These are phyloP conservation scores for Oreochromis aureus DNA, from an alignment of 2,113 vertebrate genomes.

Conservation along the genomic window DNA sequence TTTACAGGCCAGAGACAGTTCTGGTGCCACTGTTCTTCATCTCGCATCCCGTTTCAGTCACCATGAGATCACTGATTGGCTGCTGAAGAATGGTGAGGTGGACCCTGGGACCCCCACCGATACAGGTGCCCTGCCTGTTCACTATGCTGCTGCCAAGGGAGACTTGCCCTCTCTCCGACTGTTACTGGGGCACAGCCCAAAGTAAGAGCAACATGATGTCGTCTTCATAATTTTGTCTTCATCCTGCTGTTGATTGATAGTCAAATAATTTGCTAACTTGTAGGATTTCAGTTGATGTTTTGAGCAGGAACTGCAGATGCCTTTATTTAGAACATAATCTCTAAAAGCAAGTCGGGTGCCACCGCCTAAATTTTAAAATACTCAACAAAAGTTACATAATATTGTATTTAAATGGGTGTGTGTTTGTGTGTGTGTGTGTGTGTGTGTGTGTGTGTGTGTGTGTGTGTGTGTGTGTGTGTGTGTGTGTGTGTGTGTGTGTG, in stretches of 20 bases:
- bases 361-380: neutral
- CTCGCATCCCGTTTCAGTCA: slow-evolving; percentile 95
- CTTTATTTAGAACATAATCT: neutral
- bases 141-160: slow-evolving; percentile 97
- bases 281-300: neutral
- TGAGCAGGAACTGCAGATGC: neutral
- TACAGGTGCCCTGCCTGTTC: slow-evolving; percentile 85
- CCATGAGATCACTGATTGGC: slow-evolving; percentile 88
- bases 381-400: neutral
- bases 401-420: neutral
- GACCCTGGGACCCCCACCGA: slow-evolving; percentile 83
- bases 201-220: slow-evolving; percentile 72
- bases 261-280: neutral
- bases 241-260: neutral
- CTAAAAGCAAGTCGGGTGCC: neutral
- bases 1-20: slow-evolving; percentile 86
- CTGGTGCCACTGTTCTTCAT: slow-evolving; percentile 92
- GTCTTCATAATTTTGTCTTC: neutral
- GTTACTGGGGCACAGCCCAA: slow-evolving; percentile 82
- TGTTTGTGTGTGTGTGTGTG: too few species aligned
- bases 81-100: slow-evolving; percentile 81
- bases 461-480: too few species aligned
- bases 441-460: too few species aligned
- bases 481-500: too few species aligned
- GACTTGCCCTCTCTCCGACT: slow-evolving; percentile 88